Conservation (phyloP, 2,113 vertebrate species). For the Danionella cerebrum region DNA sequence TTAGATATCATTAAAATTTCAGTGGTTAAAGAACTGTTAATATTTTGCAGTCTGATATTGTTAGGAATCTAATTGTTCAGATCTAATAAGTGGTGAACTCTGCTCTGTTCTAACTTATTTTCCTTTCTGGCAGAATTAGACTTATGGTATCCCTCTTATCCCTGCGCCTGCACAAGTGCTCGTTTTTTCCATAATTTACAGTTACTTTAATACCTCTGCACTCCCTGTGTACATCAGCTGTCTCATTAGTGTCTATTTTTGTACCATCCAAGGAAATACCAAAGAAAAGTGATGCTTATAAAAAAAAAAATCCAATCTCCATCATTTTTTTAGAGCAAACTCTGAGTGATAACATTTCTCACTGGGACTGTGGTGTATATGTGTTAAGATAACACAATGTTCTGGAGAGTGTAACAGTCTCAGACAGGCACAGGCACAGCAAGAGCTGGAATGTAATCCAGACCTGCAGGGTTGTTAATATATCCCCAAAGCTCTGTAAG, state of each 20-base stretch:
- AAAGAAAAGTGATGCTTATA: not conserved
- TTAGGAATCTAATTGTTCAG: no score
- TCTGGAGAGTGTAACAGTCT: conserved; percentile 23
- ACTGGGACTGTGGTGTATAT: conserved; percentile 21
- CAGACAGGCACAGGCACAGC: conserved; percentile 58
- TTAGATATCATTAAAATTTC: no score
- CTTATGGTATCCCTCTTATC: no score
- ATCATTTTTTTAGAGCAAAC: not conserved
- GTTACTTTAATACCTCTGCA: no score
- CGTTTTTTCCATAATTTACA: no score
- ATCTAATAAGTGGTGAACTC: no score
- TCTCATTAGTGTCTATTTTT: not conserved
- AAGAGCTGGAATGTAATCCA: conserved; percentile 51
- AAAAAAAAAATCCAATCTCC: not conserved
- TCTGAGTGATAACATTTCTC: conserved; percentile 25
- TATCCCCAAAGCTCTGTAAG: not conserved
- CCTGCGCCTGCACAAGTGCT: no score
- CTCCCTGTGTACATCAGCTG: not conserved
- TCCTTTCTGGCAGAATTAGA: no score
- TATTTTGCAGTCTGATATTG: no score
- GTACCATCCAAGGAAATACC: not conserved
- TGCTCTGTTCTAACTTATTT: no score
- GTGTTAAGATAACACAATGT: conserved; percentile 42
- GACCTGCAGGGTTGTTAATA: conserved; percentile 25
- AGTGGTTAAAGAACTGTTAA: no score